Evolutionary conservation across 2,888 invertebrate species (phyloP).

Genomic region (Ochropacha duplaris): DNA sequence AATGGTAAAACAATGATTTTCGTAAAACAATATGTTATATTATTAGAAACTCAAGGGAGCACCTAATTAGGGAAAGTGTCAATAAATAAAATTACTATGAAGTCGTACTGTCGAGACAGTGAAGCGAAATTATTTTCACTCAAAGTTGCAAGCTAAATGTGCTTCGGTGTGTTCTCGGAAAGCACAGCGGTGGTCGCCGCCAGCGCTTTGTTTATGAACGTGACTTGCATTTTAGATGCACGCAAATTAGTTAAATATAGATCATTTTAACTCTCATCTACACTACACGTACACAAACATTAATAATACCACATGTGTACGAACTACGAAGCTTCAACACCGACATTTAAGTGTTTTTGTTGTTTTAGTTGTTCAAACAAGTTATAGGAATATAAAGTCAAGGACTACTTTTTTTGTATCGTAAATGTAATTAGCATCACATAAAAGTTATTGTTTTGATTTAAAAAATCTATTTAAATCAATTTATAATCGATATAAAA

Average conservation of each 20-base stretch:
- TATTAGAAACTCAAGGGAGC: neutral
- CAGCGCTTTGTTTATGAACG: slow-evolving; percentile 72
- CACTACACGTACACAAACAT: slow-evolving; percentile 28
- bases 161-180: slow-evolving; percentile 62
- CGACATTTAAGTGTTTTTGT: neutral
- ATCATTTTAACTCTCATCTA: slow-evolving; percentile 41
- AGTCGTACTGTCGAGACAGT: slow-evolving; percentile 33
- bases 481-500: too few relatives aligned
- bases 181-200: slow-evolving; percentile 62
- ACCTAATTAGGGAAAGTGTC: neutral
- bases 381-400: neutral
- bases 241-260: slow-evolving; percentile 75
- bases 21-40: too few relatives aligned
- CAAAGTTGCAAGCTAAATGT: slow-evolving; percentile 54
- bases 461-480: too few relatives aligned
- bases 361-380: too few relatives aligned
- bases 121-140: slow-evolving; percentile 20
- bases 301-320: slow-evolving; percentile 12
- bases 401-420: neutral
- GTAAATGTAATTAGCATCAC: neutral
- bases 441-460: too few relatives aligned
- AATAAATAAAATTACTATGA: slow-evolving; percentile 22
- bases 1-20: neutral
- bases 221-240: slow-evolving; percentile 70
- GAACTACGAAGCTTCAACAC: neutral